Evolutionary conservation across 1,140 invertebrate genomes (phyloP), one percentile per base, ranked within the genome.

Genomic region (Procambarus virginalis): DNA sequence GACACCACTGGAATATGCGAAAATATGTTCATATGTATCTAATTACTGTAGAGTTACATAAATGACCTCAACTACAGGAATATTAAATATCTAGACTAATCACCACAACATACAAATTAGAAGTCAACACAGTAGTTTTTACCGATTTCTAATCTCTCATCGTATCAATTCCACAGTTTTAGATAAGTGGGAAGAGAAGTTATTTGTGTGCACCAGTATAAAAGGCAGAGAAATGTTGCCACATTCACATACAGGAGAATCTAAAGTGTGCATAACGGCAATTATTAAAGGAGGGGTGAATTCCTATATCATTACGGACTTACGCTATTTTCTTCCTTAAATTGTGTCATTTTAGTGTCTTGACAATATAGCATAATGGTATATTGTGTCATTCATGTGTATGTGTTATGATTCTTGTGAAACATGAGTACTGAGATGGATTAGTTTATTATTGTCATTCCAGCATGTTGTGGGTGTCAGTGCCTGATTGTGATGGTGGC

Each of bases 401-500:
- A 73, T 20, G 20, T 34, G n/a, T 22, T 73, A 73, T 9, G 68
- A 45, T 20, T 8, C n/a, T 8, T 5, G n/a, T 34, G 6, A 20
- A 34, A 5, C 6, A 9, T n/a, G 4, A 3, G 20, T 22, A 73
- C 5, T 2, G n/a, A 70, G 68, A 5, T 20, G 3, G 68, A 22
- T 6, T 20, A 6, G 20, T 34, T n/a, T 3, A 5, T 22, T 2
- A 17, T 70, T 73, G n/a, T 34, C n/a, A 34, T 0, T n/a, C 22
- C n/a, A 4, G n/a, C 22, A 73, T 10, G 10, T 4, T 22, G 46
- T 45, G 2, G 70, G 78, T 17, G 86, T 89, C 86, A 89, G 79
- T 89, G 86, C 45, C 86, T 48, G 55, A 73, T 58, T 55, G 86
- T 82, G 20, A 89, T 83, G 79, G 86, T 83, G 55, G 86, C 68